Percentiles rank a stretch among this genome's conserved stretches.
Evolutionary conservation across 2,113 vertebrate genomes (phyloP).

Genomic region (Alosa alosa): DNA sequence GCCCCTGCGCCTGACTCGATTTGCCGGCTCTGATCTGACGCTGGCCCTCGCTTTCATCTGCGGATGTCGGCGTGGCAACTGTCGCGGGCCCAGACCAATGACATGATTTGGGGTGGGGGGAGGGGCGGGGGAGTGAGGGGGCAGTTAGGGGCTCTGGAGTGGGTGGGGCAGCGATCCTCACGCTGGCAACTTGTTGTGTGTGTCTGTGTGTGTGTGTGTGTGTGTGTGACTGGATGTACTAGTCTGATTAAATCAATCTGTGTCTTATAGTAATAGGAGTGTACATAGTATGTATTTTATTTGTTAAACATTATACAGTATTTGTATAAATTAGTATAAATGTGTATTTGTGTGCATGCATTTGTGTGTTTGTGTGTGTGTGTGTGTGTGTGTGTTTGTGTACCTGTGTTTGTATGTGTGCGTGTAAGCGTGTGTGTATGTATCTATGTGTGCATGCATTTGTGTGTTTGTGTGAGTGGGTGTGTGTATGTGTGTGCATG

Average conservation of each 20-base stretch:
- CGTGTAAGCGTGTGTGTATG: constrained; percentile 26
- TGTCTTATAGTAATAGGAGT: no score
- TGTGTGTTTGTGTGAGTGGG: neutral
- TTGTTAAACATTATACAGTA: no score
- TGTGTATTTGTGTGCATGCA: constrained; percentile 14
- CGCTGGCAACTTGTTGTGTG: neutral
- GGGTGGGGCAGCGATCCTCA: neutral
- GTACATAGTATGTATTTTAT: no score
- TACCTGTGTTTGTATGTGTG: constrained; percentile 48
- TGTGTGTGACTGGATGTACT: no score
- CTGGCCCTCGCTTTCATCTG: constrained; percentile 33
- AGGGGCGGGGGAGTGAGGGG: neutral
- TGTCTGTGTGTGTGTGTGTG: no score
- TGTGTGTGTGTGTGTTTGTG: neutral
- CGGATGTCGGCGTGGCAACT: constrained; percentile 18
- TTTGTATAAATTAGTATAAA: neutral
- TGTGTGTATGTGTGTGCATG: constrained; percentile 6
- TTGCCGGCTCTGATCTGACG: constrained; percentile 64
- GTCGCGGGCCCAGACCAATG: neutral
- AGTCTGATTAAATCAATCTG: no score
- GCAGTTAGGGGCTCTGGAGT: neutral
- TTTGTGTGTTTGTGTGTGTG: constrained; percentile 23
- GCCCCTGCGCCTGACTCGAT: constrained; percentile 67
- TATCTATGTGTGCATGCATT: constrained; percentile 31
- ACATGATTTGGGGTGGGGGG: neutral